phyloP scores from a whole-genome alignment of 2,888 invertebrate species.

The Eristalis arbustorum region DNA sequence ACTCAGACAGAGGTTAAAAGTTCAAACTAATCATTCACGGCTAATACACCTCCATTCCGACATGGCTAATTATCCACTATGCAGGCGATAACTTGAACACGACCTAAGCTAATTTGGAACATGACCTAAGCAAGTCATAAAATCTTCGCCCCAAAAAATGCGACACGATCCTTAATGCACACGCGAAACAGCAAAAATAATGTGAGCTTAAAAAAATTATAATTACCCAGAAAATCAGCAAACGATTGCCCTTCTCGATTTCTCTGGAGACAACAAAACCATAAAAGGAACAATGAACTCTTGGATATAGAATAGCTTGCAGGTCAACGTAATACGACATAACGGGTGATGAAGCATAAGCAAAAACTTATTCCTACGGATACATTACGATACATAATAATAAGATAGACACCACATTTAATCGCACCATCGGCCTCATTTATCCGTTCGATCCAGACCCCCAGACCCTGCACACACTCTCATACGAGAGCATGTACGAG shows the following conservation, averaged over 20 bases:
- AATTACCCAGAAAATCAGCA: constrained; percentile 15
- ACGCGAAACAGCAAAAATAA: not conserved
- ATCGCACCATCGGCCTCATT: constrained; percentile 49
- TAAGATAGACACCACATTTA: constrained; percentile 45
- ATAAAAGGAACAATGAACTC: constrained; percentile 53
- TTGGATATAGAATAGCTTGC: constrained; percentile 25
- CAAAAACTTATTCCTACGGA: constrained; percentile 9
- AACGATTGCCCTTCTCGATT: constrained; percentile 25
- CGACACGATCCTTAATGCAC: not conserved
- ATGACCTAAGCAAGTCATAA: not conserved
- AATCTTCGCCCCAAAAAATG: not conserved
- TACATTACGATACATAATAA: not conserved
- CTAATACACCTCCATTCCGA: too few relatives aligned
- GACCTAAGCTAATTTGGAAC: too few relatives aligned
- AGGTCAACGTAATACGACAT: constrained; percentile 44
- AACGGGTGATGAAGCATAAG: constrained; percentile 23
- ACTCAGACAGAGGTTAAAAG: too few relatives aligned
- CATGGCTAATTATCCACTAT: too few relatives aligned
- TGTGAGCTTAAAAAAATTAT: not conserved
- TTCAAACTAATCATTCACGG: too few relatives aligned
- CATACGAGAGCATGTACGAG: constrained; percentile 9
- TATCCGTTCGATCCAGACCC: constrained; percentile 44
- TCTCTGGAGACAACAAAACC: constrained; percentile 30
- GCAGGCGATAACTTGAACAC: too few relatives aligned
- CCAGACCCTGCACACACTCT: constrained; percentile 10